These are phyloP conservation scores for Anodontia alba DNA, from an alignment of 2,888 invertebrate species.

Conservation along the genomic window DNA sequence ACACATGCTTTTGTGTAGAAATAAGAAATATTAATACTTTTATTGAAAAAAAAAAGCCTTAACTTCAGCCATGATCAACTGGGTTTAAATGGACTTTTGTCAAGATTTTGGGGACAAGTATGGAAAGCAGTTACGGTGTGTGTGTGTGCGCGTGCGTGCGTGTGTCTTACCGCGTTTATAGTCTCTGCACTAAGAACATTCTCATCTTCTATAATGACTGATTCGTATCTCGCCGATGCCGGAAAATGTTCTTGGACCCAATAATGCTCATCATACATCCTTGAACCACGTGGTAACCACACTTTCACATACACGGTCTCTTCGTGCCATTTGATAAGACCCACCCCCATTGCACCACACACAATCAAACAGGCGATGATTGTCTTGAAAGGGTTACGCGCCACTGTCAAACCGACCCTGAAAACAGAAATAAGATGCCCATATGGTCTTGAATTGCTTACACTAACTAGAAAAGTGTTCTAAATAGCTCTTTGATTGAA, in stretches of 20 bases:
- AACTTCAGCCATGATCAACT: no score
- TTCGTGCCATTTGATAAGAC: conserved; percentile 65
- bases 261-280: conserved; percentile 62
- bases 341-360: conserved; percentile 62
- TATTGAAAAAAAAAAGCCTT: no score
- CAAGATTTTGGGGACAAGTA: no score
- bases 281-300: conserved; percentile 72
- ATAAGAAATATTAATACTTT: no score
- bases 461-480: no score
- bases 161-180: conserved; percentile 68
- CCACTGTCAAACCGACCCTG: conserved; percentile 69
- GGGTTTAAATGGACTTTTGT: no score
- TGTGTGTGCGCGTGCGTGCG: no score
- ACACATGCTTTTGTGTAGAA: no score
- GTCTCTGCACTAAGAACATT: conserved; percentile 69
- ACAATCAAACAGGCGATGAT: conserved; percentile 56
- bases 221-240: conserved; percentile 64
- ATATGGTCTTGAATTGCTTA: no score
- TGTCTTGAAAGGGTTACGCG: conserved; percentile 66
- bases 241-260: conserved; percentile 72
- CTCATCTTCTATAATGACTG: conserved; percentile 67
- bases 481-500: no score
- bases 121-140: no score
- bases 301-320: conserved; percentile 70
- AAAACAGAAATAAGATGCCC: neutral